Base-by-base conservation (phyloP, 2,797 vertebrate genomes). In the Pseudochaenichthys georgianus region DNA sequence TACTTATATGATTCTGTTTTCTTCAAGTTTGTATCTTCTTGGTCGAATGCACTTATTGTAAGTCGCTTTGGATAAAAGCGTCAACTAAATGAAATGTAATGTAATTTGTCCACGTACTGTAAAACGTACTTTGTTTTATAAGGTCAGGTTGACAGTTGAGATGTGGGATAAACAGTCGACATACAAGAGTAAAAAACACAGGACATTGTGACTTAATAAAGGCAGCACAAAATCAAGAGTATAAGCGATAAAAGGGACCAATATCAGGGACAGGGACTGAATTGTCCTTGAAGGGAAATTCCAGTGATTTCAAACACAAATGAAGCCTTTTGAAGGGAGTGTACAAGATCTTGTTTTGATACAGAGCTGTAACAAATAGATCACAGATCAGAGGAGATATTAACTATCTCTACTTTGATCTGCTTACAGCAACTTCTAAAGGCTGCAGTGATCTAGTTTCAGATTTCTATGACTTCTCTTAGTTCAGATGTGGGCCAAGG, bases 381-480 rank as follows among this genome's bases (percentile, higher is more conserved):
- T 38, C 16, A 38, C 48, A 23, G 3, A 45, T 45, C 28, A 28
- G 28, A 45, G 9, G 1, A 38, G 34, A 38, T 38, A 62, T 41
- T 10, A 48, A 43, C 1, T 63, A n/a, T 38, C 38, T 51, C 41
- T 51, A 5, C 9, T 45, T 13, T 8, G 41, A 4, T 11, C 42
- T 43, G 10, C 13, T 13, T 61, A 8, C 0, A 2, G 68, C 31
- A 13, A 59, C 46, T 46, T 53, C 42, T 54, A 66, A 61, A 23
- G 10, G n/a, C 4, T 66, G 21, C 46, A 2, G 16, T 34, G 50
- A 43, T 11, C 17, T 42, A 0, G 3, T 46, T 64, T 59, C 28
- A 63, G 21, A 43, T 13, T 51, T 66, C 16, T 73, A 60, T 64
- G 5, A 46, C 13, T 15, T 55, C n/a, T 43, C n/a, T 64, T 28